A percentile compares a stretch with the other conserved stretches of the same genome.
Conservation (phyloP, 2,113 vertebrate genomes). For the Nycticebus coucang region DNA sequence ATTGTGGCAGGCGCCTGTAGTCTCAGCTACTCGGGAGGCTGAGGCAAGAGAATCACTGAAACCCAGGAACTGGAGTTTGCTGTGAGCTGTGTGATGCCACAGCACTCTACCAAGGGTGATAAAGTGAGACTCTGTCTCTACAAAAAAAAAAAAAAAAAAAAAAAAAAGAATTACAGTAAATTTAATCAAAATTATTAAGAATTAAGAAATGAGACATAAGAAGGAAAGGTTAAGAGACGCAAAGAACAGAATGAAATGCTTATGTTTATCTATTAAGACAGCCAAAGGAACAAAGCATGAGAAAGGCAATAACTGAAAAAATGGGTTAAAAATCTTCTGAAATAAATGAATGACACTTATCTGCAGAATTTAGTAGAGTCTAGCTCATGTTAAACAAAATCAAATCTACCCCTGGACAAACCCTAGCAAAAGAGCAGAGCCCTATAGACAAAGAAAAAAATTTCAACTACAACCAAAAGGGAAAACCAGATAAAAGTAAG, state of each 20-base stretch:
- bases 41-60: too few species aligned
- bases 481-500: background rate
- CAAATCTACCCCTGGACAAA: background rate
- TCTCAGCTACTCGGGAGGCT: too few species aligned
- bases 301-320: background rate
- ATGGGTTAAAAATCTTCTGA: background rate
- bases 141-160: too few species aligned
- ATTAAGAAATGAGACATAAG: background rate
- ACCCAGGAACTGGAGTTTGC: too few species aligned
- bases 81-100: too few species aligned
- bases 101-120: too few species aligned
- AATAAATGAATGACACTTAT: background rate
- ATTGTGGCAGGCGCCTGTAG: too few species aligned
- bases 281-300: background rate
- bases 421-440: background rate
- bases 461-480: background rate
- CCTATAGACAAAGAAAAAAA: background rate
- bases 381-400: background rate
- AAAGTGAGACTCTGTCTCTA: too few species aligned
- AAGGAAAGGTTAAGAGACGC: slow-evolving; percentile 6
- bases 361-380: background rate
- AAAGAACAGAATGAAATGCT: background rate
- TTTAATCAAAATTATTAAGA: background rate
- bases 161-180: background rate
- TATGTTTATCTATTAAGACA: background rate